Evolutionary conservation across 2,113 vertebrate species (phyloP).

Genomic region (Canis aureus): DNA sequence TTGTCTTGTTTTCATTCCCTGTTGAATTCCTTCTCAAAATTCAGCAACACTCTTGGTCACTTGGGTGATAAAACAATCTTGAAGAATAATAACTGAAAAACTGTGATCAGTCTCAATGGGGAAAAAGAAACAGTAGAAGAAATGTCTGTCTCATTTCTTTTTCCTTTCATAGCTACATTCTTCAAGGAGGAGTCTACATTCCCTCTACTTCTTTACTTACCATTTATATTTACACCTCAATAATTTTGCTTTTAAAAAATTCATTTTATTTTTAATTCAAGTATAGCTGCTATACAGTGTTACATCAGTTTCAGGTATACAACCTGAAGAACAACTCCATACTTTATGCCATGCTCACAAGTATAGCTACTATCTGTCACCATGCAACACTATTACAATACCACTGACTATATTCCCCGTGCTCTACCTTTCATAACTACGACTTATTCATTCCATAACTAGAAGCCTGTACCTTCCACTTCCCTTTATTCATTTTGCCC

Average conservation of each 20-base stretch:
- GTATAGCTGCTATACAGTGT: not conserved
- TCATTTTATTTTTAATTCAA: not conserved
- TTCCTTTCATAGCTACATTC: not conserved
- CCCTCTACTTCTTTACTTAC: conserved; percentile 23
- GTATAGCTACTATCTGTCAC: not conserved
- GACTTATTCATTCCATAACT: not conserved
- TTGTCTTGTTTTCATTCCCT: not conserved
- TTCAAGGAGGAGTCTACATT: not conserved
- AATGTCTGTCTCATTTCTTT: conserved; percentile 30
- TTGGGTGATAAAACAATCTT: not conserved
- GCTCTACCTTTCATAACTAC: not conserved
- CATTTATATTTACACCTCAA: not conserved
- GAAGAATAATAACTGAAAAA: conserved; percentile 45
- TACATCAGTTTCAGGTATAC: not conserved
- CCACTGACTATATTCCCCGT: not conserved
- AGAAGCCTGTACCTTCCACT: not conserved
- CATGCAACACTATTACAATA: not conserved
- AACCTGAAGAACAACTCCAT: not conserved
- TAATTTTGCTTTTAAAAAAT: not conserved
- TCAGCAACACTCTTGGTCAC: not conserved
- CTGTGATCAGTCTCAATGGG: conserved; percentile 32
- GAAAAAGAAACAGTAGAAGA: not conserved
- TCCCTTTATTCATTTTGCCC: not conserved
- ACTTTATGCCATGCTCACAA: not conserved
- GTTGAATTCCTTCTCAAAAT: conserved; percentile 53